Conservation (phyloP, 2,888 invertebrate genomes). For the Acronicta aceris region DNA sequence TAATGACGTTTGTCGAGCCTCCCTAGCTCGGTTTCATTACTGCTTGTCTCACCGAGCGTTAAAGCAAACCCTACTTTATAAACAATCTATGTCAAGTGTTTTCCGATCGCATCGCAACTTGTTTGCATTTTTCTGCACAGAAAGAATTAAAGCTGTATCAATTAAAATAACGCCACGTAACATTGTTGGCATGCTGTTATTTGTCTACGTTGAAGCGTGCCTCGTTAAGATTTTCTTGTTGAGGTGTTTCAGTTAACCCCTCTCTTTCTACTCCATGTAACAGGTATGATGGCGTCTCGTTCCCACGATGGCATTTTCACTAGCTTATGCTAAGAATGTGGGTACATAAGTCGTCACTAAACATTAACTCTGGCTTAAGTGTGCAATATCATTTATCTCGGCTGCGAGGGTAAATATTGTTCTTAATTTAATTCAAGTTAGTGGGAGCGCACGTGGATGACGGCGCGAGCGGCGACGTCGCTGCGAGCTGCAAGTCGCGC, state of each 20-base stretch:
- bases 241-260: constrained; percentile 56
- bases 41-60: constrained; percentile 73
- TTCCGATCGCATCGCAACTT: constrained; percentile 76
- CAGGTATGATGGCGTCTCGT: constrained; percentile 63
- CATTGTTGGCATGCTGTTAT: constrained; percentile 63
- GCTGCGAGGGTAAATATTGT: constrained; percentile 86
- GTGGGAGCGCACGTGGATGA: constrained; percentile 77
- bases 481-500: constrained; percentile 80
- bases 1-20: constrained; percentile 87
- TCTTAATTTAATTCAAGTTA: constrained; percentile 88
- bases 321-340: constrained; percentile 80
- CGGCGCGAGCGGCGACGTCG: constrained; percentile 62
- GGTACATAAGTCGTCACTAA: constrained; percentile 82
- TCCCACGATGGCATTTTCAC: constrained; percentile 64
- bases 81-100: constrained; percentile 83
- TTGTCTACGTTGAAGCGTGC: constrained; percentile 65
- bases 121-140: constrained; percentile 75
- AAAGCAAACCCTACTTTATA: constrained; percentile 79
- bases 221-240: constrained; percentile 69
- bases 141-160: constrained; percentile 72
- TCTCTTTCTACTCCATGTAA: constrained; percentile 63
- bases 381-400: constrained; percentile 86
- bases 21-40: constrained; percentile 81
- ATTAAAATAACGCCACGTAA: constrained; percentile 70
- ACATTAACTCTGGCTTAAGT: constrained; percentile 82